phyloP scores from a whole-genome alignment of 2,888 invertebrate genomes.

The Agriopis marginaria region DNA sequence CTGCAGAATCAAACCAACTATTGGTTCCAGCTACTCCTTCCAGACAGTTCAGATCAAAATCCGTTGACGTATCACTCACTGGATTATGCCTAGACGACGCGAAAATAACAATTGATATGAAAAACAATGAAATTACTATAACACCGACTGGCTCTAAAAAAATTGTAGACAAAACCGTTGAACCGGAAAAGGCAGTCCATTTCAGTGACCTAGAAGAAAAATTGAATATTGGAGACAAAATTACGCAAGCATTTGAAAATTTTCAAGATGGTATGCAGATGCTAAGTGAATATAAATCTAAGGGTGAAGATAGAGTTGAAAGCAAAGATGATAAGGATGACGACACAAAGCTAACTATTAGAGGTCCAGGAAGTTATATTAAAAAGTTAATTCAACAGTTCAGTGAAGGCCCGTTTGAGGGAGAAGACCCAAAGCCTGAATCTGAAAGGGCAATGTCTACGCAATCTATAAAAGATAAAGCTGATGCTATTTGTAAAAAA shows the following conservation, averaged over 20 bases:
- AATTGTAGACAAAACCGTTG: conserved; percentile 41
- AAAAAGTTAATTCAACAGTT: conserved; percentile 82
- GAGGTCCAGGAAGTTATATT: conserved; percentile 80
- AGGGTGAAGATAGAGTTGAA: conserved; percentile 46
- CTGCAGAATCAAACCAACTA: conserved; percentile 69
- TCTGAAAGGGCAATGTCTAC: conserved; percentile 70
- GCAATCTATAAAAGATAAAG: conserved; percentile 72
- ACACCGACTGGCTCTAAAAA: conserved; percentile 75
- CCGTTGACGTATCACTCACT: conserved; percentile 82
- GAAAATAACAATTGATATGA: conserved; percentile 75
- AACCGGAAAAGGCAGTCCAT: conserved; percentile 52
- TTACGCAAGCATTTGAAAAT: conserved; percentile 70
- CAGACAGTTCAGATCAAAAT: conserved; percentile 84
- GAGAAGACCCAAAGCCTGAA: conserved; percentile 74
- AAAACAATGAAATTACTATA: conserved; percentile 77
- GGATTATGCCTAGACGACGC: conserved; percentile 73
- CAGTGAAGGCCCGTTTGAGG: conserved; percentile 78
- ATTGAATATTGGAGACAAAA: conserved; percentile 72
- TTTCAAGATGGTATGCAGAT: conserved; percentile 76
- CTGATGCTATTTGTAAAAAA: conserved; percentile 83
- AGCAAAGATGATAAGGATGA: conserved; percentile 57
- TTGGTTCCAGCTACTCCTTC: conserved; percentile 70
- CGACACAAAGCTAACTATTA: conserved; percentile 72
- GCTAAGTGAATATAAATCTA: conserved; percentile 61
- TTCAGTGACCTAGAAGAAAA: conserved; percentile 71